Evolutionary conservation across 30 jellyfish, hydroid and myxozoan genomes (phyloP), one percentile per base, ranked within the genome.

Genomic region (Hydractinia symbiolongicarpus): DNA sequence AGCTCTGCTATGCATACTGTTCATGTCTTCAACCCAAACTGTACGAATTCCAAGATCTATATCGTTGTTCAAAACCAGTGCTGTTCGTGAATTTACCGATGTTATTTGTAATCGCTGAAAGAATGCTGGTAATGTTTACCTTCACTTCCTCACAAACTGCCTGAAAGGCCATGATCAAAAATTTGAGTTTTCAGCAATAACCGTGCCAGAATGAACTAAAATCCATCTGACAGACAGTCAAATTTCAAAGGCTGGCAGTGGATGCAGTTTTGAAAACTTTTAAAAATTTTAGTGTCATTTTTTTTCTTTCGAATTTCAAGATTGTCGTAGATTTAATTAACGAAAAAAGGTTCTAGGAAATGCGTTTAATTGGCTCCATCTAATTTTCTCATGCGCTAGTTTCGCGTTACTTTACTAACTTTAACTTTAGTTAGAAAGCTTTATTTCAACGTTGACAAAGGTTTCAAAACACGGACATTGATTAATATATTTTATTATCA

Each of bases 21-120:
- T 71, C 69, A 71, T 53, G 60, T 50, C 40, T 71, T 71, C 55
- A 71, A 71, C 50, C 80, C 80, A 71, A 50, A 71, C 80, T 67
- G 80, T 5, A 30, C 80, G 40, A 71, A 4, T 72, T 72, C 57
- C 69, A 82, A n/a, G 55, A 10, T 44, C 54, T 51, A 69, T 61
- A 5, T 62, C 79, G 79, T 82, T 69, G 89, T 82, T 60, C 89
- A 82, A 20, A 15, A 82, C 89, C 1, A 49, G 76, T 17, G 88
- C 84, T 19, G 77, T 82, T 56, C 89, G 89, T 55, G 87, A 54
- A 50, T 82, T 4, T 82, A 71, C 89, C 40, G 87, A 82, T 82
- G 15, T 81, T 44, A 72, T 69, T 49, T 88, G 89, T 19, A 82
- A 79, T 61, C 79, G 61, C 67, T 55, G 86, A 7, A 68, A 70